Percentiles rank a stretch among this genome's conserved stretches.
phyloP scores from a whole-genome alignment of 2,888 invertebrate genomes.

The Nemoura dubitans region DNA sequence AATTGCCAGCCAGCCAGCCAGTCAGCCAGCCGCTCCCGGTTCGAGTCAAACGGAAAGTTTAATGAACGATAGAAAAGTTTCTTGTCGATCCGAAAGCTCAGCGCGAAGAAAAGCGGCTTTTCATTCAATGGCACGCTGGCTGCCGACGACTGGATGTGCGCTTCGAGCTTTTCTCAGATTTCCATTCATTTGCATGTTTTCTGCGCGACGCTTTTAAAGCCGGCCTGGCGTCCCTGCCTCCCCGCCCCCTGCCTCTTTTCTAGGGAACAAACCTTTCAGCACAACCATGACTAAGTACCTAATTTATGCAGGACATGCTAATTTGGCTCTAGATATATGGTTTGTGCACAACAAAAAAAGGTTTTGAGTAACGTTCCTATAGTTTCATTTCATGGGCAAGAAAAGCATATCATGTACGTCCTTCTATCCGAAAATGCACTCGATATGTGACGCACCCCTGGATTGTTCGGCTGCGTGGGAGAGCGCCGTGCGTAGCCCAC shows the following conservation, averaged over 20 bases:
- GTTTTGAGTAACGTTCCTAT: neutral
- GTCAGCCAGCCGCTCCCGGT: neutral
- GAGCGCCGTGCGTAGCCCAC: neutral
- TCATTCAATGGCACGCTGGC: neutral
- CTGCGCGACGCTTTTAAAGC: neutral
- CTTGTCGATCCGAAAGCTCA: neutral
- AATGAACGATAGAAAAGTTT: neutral
- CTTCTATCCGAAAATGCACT: neutral
- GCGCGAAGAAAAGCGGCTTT: constrained; percentile 7
- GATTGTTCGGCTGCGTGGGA: neutral
- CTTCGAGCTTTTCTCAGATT: neutral
- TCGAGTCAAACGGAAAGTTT: neutral
- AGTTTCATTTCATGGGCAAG: neutral
- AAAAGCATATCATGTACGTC: neutral
- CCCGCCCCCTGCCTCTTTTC: neutral
- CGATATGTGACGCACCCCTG: neutral
- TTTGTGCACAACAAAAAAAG: neutral
- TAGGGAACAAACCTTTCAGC: neutral
- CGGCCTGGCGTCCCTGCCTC: neutral
- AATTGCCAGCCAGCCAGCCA: neutral
- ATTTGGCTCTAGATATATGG: neutral
- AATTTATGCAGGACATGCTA: neutral
- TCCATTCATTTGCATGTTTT: constrained; percentile 4
- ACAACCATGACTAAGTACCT: neutral
- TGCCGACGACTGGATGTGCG: too few species aligned